Evolutionary conservation across 2,888 invertebrate species (phyloP).

Genomic region (Acleris emargana): DNA sequence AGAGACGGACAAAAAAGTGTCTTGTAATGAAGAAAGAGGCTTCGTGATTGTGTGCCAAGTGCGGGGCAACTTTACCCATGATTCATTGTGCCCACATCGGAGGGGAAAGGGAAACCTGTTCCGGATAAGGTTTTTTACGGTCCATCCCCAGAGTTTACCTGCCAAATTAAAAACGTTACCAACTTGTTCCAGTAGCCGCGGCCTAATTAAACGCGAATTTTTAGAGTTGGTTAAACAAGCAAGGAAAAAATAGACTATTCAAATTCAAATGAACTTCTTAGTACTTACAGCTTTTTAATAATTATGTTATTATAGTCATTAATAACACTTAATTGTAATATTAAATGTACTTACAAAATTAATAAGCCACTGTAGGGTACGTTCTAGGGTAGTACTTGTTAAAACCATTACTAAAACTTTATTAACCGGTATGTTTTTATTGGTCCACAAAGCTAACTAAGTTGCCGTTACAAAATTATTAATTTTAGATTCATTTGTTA

Average conservation of each 20-base stretch:
- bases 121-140: conserved; percentile 35
- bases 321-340: too few species aligned
- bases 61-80: conserved; percentile 55
- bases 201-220: conserved; percentile 22
- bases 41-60: conserved; percentile 57
- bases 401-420: neutral
- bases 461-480: neutral
- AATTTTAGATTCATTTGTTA: too few species aligned
- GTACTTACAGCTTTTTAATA: too few species aligned
- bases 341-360: too few species aligned
- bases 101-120: conserved; percentile 39
- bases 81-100: conserved; percentile 52
- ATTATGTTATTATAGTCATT: too few species aligned
- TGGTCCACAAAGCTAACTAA: neutral
- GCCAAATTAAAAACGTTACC: conserved; percentile 34
- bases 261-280: too few species aligned
- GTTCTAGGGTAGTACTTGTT: too few species aligned
- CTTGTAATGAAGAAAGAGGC: conserved; percentile 57
- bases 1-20: conserved; percentile 48
- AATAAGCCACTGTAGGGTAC: too few species aligned
- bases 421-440: neutral
- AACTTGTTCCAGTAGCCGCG: conserved; percentile 11
- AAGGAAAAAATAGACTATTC: neutral
- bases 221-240: conserved; percentile 4
- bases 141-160: conserved; percentile 25